Percentiles rank a stretch among this genome's conserved stretches.
phyloP scores from a whole-genome alignment of 1,140 invertebrate species.

The Drosophila obscura region DNA sequence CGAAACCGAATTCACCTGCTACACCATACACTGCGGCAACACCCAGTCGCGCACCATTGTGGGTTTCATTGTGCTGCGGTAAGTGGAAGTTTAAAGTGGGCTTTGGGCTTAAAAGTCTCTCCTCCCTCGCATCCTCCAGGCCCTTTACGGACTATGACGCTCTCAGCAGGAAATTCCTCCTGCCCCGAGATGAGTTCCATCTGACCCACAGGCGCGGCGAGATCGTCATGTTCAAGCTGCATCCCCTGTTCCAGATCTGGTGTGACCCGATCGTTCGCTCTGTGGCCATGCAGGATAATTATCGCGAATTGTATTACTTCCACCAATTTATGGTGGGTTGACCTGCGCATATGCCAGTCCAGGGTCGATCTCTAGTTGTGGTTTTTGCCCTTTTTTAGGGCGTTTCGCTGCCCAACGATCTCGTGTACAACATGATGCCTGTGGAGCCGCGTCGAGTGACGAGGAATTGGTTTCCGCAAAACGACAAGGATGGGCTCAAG shows the following conservation, averaged over 20 bases:
- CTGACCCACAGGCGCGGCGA: constrained; percentile 52
- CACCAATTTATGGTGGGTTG: constrained; percentile 20
- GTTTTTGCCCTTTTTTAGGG: constrained; percentile 9
- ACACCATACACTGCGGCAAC: constrained; percentile 45
- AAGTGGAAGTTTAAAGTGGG: not conserved
- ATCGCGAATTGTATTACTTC: constrained; percentile 52
- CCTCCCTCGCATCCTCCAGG: not conserved
- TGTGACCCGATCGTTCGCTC: constrained; percentile 50
- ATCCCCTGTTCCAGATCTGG: constrained; percentile 66
- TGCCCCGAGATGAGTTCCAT: constrained; percentile 42
- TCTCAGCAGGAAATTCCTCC: constrained; percentile 38
- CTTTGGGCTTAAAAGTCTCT: not conserved
- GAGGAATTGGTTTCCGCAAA: constrained; percentile 48
- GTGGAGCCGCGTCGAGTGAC: constrained; percentile 56
- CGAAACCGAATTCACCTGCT: constrained; percentile 35
- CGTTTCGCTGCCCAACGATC: constrained; percentile 48
- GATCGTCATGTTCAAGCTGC: constrained; percentile 51
- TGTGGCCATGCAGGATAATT: constrained; percentile 41
- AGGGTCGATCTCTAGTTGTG: not conserved
- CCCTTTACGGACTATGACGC: constrained; percentile 38
- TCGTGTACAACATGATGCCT: constrained; percentile 62
- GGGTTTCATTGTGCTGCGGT: constrained; percentile 59
- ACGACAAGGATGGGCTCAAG: not conserved
- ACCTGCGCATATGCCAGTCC: too few species aligned
- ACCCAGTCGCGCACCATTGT: constrained; percentile 12